Base-by-base conservation (phyloP, 1,140 invertebrate species). In the Anastrepha obliqua region DNA sequence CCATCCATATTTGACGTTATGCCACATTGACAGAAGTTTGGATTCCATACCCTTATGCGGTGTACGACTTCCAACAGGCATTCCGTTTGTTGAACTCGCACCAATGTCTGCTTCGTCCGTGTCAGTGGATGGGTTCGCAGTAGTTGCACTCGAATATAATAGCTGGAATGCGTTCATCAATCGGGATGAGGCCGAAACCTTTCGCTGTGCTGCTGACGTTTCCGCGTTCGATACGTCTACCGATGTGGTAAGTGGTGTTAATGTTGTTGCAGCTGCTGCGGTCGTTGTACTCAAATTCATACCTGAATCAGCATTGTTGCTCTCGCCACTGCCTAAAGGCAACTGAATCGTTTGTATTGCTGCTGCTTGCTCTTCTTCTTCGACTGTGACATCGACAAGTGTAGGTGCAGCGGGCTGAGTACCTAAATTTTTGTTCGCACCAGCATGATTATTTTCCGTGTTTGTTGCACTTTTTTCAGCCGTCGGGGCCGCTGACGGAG, bases 1-100 rank as follows among this genome's bases (percentile, higher is more conserved):
- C 96, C 96, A 97, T 95, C 97, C 97, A 94, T 98, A 98, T 95
- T 97, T 98, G 81, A 98, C 95, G 93, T 98, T 98, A 93, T 98
- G 97, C 97, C 97, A 98, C 95, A 97, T 96, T 67, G 97, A 97
- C 89, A 97, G 93, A 65, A 98, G 92, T 89, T 96, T 96, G 20
- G 96, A 97, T 93, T 97, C 97, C 88, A 98, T 95, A 94, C 97
- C 97, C 89, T 96, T 93, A 64, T 92, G 91, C 5, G 92, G 92
- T 64, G 92, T 93, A 3, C 92, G 91, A 65, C 89, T 91, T 29
- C 90, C 88, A 81, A 90, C 88, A 86, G 89, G 55, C 58, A 59
- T 85, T 39, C 39, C 65, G 42, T 20, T 91, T 89, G 70, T 55
- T 51, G 44, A 78, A 89, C 88, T 88, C 88, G 91, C 90, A 90